Evolutionary conservation across 2,113 vertebrate genomes (phyloP).

Genomic region (Pogonocichla stellata): DNA sequence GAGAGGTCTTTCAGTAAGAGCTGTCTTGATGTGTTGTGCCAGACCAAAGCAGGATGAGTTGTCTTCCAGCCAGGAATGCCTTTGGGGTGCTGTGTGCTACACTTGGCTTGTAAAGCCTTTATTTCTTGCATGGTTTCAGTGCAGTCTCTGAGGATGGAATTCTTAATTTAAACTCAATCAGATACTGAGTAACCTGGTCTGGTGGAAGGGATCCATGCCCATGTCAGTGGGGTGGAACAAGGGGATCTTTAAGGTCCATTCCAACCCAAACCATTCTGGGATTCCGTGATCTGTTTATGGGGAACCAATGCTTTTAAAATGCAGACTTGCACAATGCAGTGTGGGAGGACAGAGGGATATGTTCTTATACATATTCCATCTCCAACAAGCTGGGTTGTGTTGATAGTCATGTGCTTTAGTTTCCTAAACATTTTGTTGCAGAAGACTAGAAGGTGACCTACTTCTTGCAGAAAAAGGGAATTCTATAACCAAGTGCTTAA

Average conservation of each 20-base stretch:
- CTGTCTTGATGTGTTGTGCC: not conserved
- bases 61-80: not conserved
- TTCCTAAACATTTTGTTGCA: not conserved
- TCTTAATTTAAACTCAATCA: not conserved
- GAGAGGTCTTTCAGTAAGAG: not conserved
- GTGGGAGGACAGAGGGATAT: not conserved
- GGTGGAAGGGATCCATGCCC: not conserved
- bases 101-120: accelerated
- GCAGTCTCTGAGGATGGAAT: not conserved
- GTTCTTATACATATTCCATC: not conserved
- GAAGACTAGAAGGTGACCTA: not conserved
- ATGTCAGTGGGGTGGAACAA: not conserved
- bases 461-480: not conserved
- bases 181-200: not conserved
- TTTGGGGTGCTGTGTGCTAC: not conserved
- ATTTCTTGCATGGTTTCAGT: not conserved
- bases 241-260: not conserved
- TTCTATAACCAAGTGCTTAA: not conserved
- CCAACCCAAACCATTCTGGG: not conserved
- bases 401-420: not conserved
- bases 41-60: not conserved
- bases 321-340: not conserved
- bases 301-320: not conserved
- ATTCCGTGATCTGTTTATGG: not conserved
- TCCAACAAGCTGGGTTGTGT: not conserved